Evolutionary conservation across 1,140 invertebrate genomes (phyloP).

Genomic region (Eueides isabella): DNA sequence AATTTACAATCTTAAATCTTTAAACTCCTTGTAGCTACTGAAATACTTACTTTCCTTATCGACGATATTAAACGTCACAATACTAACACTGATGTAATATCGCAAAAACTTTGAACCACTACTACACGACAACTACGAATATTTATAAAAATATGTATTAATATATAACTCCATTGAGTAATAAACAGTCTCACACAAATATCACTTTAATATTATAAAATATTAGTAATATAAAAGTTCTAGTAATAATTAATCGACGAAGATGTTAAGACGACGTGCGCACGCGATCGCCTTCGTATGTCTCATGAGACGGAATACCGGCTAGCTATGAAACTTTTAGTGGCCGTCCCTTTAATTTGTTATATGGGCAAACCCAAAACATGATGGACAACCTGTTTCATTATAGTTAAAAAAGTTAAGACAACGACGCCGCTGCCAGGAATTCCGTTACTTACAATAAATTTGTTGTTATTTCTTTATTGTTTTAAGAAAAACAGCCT

Average conservation of each 20-base stretch:
- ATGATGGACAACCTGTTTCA: slow-evolving; percentile 24
- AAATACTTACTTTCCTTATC: slow-evolving; percentile 24
- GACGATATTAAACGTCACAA: neutral
- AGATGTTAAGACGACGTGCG: neutral
- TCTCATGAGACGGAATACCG: neutral
- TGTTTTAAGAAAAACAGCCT: neutral
- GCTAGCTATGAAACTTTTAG: neutral
- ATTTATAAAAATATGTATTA: neutral
- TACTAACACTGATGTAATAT: slow-evolving; percentile 3
- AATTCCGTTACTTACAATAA: neutral
- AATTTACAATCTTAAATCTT: neutral
- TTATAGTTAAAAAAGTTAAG: neutral
- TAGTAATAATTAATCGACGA: neutral
- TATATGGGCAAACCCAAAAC: slow-evolving; percentile 8
- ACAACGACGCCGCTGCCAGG: neutral
- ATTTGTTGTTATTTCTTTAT: neutral
- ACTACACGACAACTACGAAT: neutral
- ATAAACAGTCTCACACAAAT: neutral
- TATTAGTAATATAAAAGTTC: neutral
- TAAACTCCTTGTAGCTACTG: neutral
- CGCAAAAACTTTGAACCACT: neutral
- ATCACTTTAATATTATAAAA: neutral
- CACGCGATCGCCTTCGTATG: slow-evolving; percentile 13
- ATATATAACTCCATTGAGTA: neutral
- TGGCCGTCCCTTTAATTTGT: neutral